These are phyloP conservation scores for Eulemur rufifrons DNA, from an alignment of 2,113 vertebrate species.

Conservation along the genomic window DNA sequence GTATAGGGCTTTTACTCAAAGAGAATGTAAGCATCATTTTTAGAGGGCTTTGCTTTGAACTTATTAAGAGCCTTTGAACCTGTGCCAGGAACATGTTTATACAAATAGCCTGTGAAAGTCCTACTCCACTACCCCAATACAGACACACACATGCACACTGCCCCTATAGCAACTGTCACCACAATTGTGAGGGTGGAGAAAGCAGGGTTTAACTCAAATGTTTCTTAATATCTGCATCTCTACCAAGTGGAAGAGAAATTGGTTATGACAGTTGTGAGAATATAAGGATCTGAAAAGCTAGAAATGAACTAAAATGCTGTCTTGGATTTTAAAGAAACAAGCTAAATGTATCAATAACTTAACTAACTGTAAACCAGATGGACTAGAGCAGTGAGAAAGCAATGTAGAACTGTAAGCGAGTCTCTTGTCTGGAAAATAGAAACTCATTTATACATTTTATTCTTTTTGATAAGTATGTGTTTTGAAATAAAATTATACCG, in stretches of 20 bases:
- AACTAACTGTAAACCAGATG: background rate
- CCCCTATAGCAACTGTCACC: background rate
- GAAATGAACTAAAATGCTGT: background rate
- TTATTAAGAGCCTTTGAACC: background rate
- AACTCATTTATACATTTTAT: background rate
- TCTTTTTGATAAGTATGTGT: background rate
- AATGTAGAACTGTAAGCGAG: background rate
- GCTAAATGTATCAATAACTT: background rate
- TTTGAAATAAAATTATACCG: background rate
- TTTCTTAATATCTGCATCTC: background rate
- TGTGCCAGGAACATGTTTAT: background rate
- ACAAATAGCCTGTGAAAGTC: background rate
- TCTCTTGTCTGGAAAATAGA: background rate
- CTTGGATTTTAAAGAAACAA: background rate
- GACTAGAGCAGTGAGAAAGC: background rate
- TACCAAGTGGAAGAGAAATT: background rate
- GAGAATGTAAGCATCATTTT: background rate
- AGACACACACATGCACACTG: background rate
- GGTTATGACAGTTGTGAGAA: background rate
- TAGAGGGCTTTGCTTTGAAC: background rate
- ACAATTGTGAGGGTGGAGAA: background rate
- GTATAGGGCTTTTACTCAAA: background rate
- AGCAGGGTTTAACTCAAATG: background rate
- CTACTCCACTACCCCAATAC: rapidly evolving
- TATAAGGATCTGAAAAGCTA: background rate